Conservation (phyloP, 2,797 vertebrate species). For the Telmatherina bonti region DNA sequence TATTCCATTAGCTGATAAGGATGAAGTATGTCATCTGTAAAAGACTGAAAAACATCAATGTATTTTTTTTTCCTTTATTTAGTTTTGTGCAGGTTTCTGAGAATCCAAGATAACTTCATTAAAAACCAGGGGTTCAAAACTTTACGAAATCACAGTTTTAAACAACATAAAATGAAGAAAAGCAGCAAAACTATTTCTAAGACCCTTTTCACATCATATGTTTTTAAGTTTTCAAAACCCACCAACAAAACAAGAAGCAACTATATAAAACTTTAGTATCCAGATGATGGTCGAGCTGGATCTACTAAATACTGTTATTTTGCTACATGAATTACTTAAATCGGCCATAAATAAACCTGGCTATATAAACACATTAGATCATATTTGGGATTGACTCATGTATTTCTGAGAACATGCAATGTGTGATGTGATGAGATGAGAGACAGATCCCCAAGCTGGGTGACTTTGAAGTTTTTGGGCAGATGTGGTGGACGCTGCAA, state of each 20-base stretch:
- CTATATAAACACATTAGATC: not conserved
- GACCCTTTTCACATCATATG: not conserved
- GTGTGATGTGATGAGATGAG: constrained; percentile 19
- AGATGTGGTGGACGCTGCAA: constrained; percentile 48
- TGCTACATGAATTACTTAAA: not conserved
- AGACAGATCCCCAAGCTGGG: constrained; percentile 24
- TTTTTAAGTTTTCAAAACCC: not conserved
- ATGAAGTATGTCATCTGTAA: not conserved
- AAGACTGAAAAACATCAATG: not conserved
- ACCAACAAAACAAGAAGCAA: not conserved
- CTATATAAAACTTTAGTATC: not conserved
- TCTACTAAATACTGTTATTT: not conserved
- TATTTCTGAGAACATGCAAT: constrained; percentile 1
- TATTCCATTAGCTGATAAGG: not conserved
- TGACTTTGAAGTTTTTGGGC: constrained; percentile 46
- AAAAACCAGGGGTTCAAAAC: not conserved
- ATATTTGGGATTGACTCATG: not conserved
- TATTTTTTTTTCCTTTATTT: not conserved
- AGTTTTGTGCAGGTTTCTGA: not conserved
- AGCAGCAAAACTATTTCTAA: not conserved
- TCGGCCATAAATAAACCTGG: not conserved
- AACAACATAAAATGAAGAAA: not conserved
- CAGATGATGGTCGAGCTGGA: not conserved
- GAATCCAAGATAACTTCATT: not conserved
- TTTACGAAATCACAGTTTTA: not conserved